phyloP scores from a whole-genome alignment of 2,888 invertebrate genomes.

The Magallana nippona region DNA sequence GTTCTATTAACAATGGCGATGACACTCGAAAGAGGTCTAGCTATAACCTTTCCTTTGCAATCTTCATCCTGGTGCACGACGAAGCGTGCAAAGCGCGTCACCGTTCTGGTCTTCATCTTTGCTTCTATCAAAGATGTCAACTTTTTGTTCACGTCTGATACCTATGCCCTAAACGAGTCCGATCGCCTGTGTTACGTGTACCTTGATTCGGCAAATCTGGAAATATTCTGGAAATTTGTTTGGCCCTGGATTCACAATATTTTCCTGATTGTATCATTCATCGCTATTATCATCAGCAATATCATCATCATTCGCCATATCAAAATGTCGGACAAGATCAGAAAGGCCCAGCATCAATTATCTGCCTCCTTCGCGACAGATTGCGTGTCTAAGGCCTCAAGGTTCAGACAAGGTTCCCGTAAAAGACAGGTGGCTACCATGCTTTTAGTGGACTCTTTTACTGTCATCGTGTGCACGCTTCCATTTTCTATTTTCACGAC shows the following conservation, averaged over 20 bases:
- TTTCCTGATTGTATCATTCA: conserved; percentile 62
- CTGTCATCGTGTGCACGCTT: conserved; percentile 65
- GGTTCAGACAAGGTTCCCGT: conserved; percentile 43
- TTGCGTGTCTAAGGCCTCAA: conserved; percentile 17
- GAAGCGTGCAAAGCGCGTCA: conserved; percentile 55
- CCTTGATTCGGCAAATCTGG: conserved; percentile 20
- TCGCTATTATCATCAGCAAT: conserved; percentile 63
- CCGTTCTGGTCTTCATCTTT: conserved; percentile 32
- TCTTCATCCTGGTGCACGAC: conserved; percentile 62
- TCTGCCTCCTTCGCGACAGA: background rate
- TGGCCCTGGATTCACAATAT: conserved; percentile 67
- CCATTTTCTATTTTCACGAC: conserved; percentile 64
- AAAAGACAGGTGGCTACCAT: conserved; percentile 66
- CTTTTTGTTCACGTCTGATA: conserved; percentile 54
- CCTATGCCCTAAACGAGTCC: conserved; percentile 46
- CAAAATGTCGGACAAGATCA: conserved; percentile 53
- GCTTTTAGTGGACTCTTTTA: conserved; percentile 67
- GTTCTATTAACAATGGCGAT: conserved; percentile 68
- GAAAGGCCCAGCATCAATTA: conserved; percentile 18
- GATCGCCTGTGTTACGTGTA: conserved; percentile 56
- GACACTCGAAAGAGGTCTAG: conserved; percentile 69
- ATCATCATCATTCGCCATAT: conserved; percentile 64
- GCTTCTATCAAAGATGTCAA: conserved; percentile 50
- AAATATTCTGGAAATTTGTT: conserved; percentile 49
- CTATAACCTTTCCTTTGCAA: conserved; percentile 67